These are phyloP conservation scores for Pogona vitticeps DNA, from an alignment of 2,113 vertebrate species.

Conservation along the genomic window DNA sequence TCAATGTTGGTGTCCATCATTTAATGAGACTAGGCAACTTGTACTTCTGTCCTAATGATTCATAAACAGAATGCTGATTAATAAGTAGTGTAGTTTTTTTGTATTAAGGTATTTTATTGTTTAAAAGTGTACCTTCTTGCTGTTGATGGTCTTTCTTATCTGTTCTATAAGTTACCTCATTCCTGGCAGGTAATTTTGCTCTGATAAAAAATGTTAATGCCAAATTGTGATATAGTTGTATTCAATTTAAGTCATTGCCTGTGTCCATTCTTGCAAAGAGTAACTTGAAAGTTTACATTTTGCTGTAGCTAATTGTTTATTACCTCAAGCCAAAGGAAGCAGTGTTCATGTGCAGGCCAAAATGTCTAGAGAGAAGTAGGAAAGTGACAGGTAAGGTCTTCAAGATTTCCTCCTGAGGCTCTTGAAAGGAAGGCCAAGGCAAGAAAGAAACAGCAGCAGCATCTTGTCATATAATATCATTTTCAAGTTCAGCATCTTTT, in stretches of 20 bases:
- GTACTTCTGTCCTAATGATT: slow-evolving; percentile 62
- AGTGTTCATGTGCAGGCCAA: slow-evolving; percentile 41
- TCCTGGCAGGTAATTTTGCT: slow-evolving; percentile 83
- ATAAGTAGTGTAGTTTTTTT: slow-evolving; percentile 67
- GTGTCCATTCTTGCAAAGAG: slow-evolving; percentile 66
- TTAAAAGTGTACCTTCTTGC: slow-evolving; percentile 77
- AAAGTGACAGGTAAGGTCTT: slow-evolving; percentile 56
- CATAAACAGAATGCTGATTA: slow-evolving; percentile 69
- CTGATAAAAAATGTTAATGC: slow-evolving; percentile 94
- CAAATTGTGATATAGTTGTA: slow-evolving; percentile 87
- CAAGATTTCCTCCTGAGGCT: slow-evolving; percentile 50
- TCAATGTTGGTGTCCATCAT: slow-evolving; percentile 44
- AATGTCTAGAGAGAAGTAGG: slow-evolving; percentile 44
- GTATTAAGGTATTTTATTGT: slow-evolving; percentile 72
- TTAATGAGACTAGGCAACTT: slow-evolving; percentile 46
- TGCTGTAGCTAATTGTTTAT: slow-evolving; percentile 71
- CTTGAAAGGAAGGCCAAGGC: slow-evolving; percentile 23
- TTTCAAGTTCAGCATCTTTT: slow-evolving; percentile 25
- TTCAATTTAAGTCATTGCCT: slow-evolving; percentile 84
- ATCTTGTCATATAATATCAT: neutral
- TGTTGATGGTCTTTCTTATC: slow-evolving; percentile 72
- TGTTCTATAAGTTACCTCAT: slow-evolving; percentile 75
- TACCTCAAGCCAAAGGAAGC: slow-evolving; percentile 70
- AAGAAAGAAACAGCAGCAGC: slow-evolving; percentile 46
- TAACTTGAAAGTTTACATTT: slow-evolving; percentile 59